A percentile compares a stretch with the other conserved stretches of the same genome.
Evolutionary conservation across 2,113 vertebrate species (phyloP).

Genomic region (Pycnonotus jocosus): DNA sequence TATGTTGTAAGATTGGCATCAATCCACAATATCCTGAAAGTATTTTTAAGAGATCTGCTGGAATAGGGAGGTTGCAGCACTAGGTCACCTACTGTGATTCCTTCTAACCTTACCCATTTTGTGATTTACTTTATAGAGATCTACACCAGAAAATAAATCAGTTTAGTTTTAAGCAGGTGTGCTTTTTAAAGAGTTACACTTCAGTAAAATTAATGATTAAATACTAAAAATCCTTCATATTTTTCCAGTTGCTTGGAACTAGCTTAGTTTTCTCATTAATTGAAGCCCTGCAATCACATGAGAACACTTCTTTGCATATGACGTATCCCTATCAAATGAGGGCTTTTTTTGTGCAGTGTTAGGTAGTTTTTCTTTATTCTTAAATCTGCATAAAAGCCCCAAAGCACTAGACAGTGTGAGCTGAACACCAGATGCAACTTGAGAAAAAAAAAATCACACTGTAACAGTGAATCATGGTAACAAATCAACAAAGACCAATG

Average conservation of each 20-base stretch:
- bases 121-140: not conserved
- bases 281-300: not conserved
- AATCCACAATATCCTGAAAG: conserved; percentile 19
- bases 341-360: not conserved
- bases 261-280: not conserved
- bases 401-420: not conserved
- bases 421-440: not conserved
- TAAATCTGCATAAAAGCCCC: not conserved
- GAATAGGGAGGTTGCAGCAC: not conserved
- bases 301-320: not conserved
- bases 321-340: not conserved
- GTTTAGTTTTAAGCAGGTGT: not conserved
- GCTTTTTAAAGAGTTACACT: not conserved
- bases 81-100: not conserved
- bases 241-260: not conserved
- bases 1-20: not conserved
- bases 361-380: not conserved
- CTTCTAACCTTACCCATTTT: not conserved
- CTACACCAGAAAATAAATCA: not conserved
- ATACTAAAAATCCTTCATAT: not conserved
- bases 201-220: not conserved
- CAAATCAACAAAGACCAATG: not conserved
- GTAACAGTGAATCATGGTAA: not conserved
- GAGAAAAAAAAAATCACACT: not conserved
- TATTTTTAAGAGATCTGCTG: not conserved